Conservation (phyloP, 2,888 invertebrate species). For the Papilio demoleus region DNA sequence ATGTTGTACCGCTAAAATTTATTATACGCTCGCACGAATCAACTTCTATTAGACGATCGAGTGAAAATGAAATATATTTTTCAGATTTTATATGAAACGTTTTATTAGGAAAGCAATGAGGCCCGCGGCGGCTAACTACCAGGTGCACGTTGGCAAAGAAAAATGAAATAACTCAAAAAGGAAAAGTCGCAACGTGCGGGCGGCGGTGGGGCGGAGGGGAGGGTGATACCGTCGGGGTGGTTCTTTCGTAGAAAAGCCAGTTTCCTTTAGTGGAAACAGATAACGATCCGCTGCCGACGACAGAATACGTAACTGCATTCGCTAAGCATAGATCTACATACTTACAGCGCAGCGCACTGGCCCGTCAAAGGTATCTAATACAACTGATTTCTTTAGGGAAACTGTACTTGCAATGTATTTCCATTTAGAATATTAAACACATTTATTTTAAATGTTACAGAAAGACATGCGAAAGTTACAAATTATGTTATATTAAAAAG, state of each 20-base stretch:
- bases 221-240: conserved; percentile 70
- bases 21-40: conserved; percentile 37
- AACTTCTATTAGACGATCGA: conserved; percentile 31
- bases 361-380: conserved; percentile 72
- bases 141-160: conserved; percentile 80
- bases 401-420: conserved; percentile 52
- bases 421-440: background rate
- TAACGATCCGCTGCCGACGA: conserved; percentile 82
- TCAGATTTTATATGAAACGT: conserved; percentile 55
- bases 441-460: background rate
- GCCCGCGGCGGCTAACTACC: conserved; percentile 78
- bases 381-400: conserved; percentile 63
- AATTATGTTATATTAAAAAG: no score
- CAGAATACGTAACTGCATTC: conserved; percentile 81
- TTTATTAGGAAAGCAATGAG: conserved; percentile 65
- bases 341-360: conserved; percentile 57
- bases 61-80: conserved; percentile 47
- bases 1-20: conserved; percentile 33
- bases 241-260: conserved; percentile 80
- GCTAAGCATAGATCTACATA: conserved; percentile 75
- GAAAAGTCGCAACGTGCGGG: conserved; percentile 67
- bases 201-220: conserved; percentile 57
- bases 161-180: conserved; percentile 82
- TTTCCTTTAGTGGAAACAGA: conserved; percentile 83
- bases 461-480: background rate